phyloP scores from a whole-genome alignment of 2,797 vertebrate species.

The Sebastes miniatus region DNA sequence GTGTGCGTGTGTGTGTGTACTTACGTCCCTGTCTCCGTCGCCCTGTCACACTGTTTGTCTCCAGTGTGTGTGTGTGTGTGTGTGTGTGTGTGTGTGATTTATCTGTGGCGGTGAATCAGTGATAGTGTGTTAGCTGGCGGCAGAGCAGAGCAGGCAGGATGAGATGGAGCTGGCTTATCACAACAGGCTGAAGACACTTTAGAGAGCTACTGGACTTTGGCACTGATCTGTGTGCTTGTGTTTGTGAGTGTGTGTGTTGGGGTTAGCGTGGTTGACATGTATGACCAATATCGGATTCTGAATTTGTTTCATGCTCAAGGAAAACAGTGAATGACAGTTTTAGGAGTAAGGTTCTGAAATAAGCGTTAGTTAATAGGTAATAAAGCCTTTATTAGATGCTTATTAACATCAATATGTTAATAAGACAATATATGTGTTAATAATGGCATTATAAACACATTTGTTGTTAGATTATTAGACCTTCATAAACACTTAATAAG shows the following conservation, averaged over 20 bases:
- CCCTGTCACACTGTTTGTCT: slow-evolving; percentile 34
- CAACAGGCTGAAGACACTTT: slow-evolving; percentile 39
- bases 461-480: too few species aligned
- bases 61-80: neutral
- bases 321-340: neutral
- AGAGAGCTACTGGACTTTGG: slow-evolving; percentile 33
- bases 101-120: slow-evolving; percentile 49
- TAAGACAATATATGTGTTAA: too few species aligned
- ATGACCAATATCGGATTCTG: neutral
- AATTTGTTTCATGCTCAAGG: neutral
- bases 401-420: neutral
- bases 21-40: slow-evolving; percentile 44
- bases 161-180: slow-evolving; percentile 57
- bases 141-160: slow-evolving; percentile 53
- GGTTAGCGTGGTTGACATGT: neutral
- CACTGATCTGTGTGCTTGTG: neutral
- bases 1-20: neutral
- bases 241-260: neutral
- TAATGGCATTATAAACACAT: too few species aligned
- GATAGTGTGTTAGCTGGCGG: slow-evolving; percentile 67
- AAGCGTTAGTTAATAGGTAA: neutral
- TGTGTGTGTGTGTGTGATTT: neutral
- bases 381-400: neutral
- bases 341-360: neutral
- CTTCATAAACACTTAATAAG: too few species aligned